phyloP scores from a whole-genome alignment of 2,888 invertebrate genomes.

The Rhamphomyia laevipes region DNA sequence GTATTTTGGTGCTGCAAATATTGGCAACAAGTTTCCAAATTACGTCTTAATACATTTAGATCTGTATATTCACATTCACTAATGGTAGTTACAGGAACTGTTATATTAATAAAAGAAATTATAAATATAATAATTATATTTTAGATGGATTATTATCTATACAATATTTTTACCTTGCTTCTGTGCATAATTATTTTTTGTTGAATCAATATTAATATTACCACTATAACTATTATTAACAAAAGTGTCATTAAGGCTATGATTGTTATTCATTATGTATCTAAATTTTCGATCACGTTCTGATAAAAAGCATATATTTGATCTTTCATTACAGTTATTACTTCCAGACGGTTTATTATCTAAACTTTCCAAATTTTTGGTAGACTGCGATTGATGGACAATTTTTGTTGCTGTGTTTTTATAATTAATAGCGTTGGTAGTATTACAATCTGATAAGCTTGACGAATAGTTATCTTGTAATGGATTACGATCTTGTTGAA shows the following conservation, averaged over 20 bases:
- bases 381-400: neutral
- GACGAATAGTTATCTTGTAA: neutral
- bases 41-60: slow-evolving; percentile 24
- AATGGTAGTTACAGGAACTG: slow-evolving; percentile 24
- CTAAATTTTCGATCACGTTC: slow-evolving; percentile 36
- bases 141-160: no score
- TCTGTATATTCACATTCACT: slow-evolving; percentile 24
- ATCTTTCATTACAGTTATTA: slow-evolving; percentile 10
- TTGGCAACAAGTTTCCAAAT: slow-evolving; percentile 35
- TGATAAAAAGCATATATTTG: slow-evolving; percentile 26
- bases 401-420: slow-evolving; percentile 2
- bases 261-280: slow-evolving; percentile 31
- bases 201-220: slow-evolving; percentile 7
- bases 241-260: slow-evolving; percentile 36
- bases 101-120: no score
- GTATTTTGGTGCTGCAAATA: slow-evolving; percentile 26
- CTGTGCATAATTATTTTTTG: no score
- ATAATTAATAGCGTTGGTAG: neutral
- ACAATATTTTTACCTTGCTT: no score
- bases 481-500: slow-evolving; percentile 32
- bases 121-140: no score
- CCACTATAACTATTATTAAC: slow-evolving; percentile 31
- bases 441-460: neutral
- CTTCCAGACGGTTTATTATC: neutral
- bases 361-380: slow-evolving; percentile 1